Conservation (phyloP, 2,113 vertebrate genomes). For the Pterocles gutturalis region DNA sequence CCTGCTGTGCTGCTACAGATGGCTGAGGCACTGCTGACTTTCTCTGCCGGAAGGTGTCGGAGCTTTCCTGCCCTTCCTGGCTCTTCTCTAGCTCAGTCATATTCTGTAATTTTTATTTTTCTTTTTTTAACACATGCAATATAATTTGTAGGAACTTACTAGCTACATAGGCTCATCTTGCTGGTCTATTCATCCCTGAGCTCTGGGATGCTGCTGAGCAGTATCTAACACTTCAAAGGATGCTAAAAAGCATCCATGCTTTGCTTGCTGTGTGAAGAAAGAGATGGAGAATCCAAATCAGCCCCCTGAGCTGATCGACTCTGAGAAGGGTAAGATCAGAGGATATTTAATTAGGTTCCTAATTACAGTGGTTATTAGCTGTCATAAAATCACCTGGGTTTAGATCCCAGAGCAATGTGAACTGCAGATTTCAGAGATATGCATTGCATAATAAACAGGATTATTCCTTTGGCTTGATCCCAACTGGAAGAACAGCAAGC, state of each 20-base stretch:
- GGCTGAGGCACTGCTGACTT: neutral
- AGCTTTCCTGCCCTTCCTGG: neutral
- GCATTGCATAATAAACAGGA: neutral
- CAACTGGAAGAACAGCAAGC: neutral
- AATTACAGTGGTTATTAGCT: conserved; percentile 14
- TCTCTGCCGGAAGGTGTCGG: neutral
- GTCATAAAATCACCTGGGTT: conserved; percentile 14
- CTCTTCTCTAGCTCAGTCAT: neutral
- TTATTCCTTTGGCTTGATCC: conserved; percentile 13
- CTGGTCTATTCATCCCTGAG: neutral
- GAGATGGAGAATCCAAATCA: neutral
- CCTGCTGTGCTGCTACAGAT: neutral
- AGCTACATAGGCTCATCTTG: neutral
- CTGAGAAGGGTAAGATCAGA: neutral
- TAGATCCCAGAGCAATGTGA: neutral
- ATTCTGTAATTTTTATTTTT: neutral
- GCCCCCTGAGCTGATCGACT: neutral
- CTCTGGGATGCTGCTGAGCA: neutral
- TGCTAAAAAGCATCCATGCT: neutral
- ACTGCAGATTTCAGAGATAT: neutral
- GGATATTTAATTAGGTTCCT: conserved; percentile 31
- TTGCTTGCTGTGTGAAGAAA: neutral
- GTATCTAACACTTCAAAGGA: neutral
- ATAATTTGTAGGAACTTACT: neutral
- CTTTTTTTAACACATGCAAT: neutral